Percentiles rank a stretch among this genome's conserved stretches.
Conservation (phyloP, 1,140 invertebrate species). For the Drosophila mauritiana region DNA sequence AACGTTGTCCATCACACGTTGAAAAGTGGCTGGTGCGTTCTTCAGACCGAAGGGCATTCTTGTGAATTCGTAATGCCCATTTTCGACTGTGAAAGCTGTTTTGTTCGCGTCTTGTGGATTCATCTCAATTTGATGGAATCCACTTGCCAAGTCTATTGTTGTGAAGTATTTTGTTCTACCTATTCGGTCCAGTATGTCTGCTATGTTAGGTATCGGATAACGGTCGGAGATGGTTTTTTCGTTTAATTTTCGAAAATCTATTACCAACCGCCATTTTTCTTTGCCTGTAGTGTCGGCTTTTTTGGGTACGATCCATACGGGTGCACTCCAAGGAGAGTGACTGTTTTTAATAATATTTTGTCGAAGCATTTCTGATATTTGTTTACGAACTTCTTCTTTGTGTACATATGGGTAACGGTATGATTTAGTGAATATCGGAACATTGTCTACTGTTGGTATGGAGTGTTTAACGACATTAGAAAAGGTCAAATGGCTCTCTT, state of each 20-base stretch:
- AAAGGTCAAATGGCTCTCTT: conserved; percentile 24
- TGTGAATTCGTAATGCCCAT: conserved; percentile 9
- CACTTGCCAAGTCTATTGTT: conserved; percentile 22
- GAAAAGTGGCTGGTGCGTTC: conserved; percentile 13
- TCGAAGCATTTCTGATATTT: conserved; percentile 17
- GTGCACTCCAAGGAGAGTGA: conserved; percentile 6
- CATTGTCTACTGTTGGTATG: conserved; percentile 6
- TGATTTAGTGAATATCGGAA: conserved; percentile 7
- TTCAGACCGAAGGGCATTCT: background rate
- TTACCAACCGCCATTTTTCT: conserved; percentile 24
- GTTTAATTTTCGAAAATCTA: too few relatives aligned
- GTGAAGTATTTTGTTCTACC: conserved; percentile 23
- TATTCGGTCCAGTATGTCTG: conserved; percentile 26
- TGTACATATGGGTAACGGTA: conserved; percentile 12
- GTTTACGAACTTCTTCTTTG: conserved; percentile 19
- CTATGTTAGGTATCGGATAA: conserved; percentile 15
- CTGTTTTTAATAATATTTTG: conserved; percentile 3
- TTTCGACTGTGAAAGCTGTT: conserved; percentile 15
- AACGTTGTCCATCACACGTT: conserved; percentile 33
- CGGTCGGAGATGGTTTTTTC: background rate
- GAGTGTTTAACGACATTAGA: conserved; percentile 19
- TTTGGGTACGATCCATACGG: conserved; percentile 15
- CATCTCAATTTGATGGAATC: conserved; percentile 34
- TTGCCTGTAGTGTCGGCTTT: conserved; percentile 8
- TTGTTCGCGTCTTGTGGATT: conserved; percentile 9